phyloP scores from a whole-genome alignment of 2,797 vertebrate genomes.

The Gymnoscopelus microlampas region DNA sequence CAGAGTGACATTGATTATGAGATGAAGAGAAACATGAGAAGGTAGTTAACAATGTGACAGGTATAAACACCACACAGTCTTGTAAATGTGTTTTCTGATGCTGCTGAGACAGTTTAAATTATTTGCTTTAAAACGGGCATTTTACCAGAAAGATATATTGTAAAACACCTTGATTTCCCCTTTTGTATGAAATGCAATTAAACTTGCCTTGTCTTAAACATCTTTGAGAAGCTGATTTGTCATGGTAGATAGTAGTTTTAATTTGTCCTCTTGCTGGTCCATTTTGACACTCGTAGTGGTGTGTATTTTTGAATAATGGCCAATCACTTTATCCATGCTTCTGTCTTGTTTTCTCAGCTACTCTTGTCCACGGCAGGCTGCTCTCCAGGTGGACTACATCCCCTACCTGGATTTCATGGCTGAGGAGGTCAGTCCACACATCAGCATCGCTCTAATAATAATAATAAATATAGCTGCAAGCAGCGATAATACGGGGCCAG shows the following conservation, averaged over 20 bases:
- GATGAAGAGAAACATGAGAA: conserved; percentile 49
- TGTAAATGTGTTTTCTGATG: not conserved
- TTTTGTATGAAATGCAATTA: no score
- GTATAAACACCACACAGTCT: not conserved
- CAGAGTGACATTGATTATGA: conserved; percentile 60
- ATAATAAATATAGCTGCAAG: no score
- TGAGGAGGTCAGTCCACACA: conserved; percentile 71
- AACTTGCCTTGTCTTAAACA: no score
- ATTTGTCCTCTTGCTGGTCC: no score
- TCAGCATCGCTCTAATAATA: not conserved
- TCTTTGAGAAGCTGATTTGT: no score
- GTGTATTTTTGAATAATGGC: not conserved
- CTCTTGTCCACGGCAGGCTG: conserved; percentile 62
- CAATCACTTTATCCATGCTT: not conserved
- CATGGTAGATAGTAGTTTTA: no score
- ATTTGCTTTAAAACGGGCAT: not conserved
- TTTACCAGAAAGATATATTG: no score
- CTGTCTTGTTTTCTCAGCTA: conserved; percentile 61
- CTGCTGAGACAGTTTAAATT: not conserved
- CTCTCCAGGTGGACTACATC: conserved; percentile 75
- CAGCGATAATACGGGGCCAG: no score
- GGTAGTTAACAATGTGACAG: conserved; percentile 45
- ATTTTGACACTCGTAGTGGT: not conserved
- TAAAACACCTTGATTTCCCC: no score
- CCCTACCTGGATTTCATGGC: conserved; percentile 83